Evolutionary conservation across 1,140 invertebrate genomes (phyloP).

Genomic region (Lanistes nyassanus): DNA sequence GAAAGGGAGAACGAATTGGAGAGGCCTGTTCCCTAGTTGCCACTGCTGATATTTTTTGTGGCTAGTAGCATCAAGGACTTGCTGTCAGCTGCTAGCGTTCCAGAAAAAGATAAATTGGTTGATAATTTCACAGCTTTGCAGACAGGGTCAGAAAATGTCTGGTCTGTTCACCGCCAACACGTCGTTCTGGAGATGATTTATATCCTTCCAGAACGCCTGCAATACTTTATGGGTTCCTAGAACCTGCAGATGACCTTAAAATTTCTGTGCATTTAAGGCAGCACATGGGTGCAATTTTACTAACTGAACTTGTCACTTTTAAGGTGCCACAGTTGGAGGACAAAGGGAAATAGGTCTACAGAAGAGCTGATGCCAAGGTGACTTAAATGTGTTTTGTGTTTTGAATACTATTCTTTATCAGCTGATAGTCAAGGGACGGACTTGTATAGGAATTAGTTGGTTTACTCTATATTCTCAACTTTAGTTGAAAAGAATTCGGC

Average conservation of each 20-base stretch:
- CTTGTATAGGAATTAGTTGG: neutral
- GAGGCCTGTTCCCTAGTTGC: constrained; percentile 26
- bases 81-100: constrained; percentile 18
- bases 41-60: constrained; percentile 26
- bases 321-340: constrained; percentile 23
- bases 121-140: constrained; percentile 14
- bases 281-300: constrained; percentile 24
- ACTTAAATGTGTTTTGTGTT: neutral
- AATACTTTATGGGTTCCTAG: constrained; percentile 1
- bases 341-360: constrained; percentile 12
- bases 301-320: neutral
- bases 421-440: neutral
- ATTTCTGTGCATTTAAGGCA: constrained; percentile 19
- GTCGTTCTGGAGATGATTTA: constrained; percentile 4
- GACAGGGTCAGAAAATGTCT: constrained; percentile 2
- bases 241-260: too few relatives aligned
- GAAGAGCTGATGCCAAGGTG: constrained; percentile 14
- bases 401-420: neutral
- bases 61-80: constrained; percentile 21
- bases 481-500: too few relatives aligned
- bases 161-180: neutral
- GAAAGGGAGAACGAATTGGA: constrained; percentile 3
- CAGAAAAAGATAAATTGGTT: constrained; percentile 10
- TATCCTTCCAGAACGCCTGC: constrained; percentile 19
- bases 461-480: too few relatives aligned